A percentile compares a stretch with the other conserved stretches of the same genome.
Conservation (phyloP, 2,797 vertebrate species). For the Bovichtus variegatus region DNA sequence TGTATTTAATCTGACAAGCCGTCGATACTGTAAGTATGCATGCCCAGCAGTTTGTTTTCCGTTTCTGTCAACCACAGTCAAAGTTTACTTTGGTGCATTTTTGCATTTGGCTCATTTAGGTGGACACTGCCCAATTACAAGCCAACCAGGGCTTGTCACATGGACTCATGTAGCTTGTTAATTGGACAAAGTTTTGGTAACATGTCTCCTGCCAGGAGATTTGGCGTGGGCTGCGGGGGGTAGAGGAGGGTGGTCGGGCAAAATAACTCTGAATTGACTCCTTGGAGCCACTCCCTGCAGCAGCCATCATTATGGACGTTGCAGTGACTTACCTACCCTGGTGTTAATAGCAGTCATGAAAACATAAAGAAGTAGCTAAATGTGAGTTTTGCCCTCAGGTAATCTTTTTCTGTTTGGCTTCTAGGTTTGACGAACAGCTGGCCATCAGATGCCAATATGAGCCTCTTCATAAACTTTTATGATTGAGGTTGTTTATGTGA, state of each 20-base stretch:
- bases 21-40: slow-evolving; percentile 44
- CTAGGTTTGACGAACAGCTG: neutral
- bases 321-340: neutral
- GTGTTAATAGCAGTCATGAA: neutral
- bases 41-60: slow-evolving; percentile 46
- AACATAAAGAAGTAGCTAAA: slow-evolving; percentile 13
- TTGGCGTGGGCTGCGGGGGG: slow-evolving; percentile 31
- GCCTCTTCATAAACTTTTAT: neutral
- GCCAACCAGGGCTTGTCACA: slow-evolving; percentile 47
- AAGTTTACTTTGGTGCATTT: slow-evolving; percentile 46
- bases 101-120: slow-evolving; percentile 57
- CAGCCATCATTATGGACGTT: slow-evolving; percentile 33
- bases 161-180: slow-evolving; percentile 58
- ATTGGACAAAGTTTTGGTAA: slow-evolving; percentile 66
- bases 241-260: slow-evolving; percentile 47
- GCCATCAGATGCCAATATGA: neutral
- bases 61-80: slow-evolving; percentile 27
- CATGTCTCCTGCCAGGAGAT: slow-evolving; percentile 62
- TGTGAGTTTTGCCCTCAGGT: neutral
- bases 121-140: slow-evolving; percentile 62
- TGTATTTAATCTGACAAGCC: slow-evolving; percentile 53
- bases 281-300: slow-evolving; percentile 14
- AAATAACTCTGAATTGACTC: slow-evolving; percentile 48
- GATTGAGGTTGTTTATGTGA: slow-evolving; percentile 12
- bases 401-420: neutral